These are phyloP conservation scores for Patella vulgata DNA, from an alignment of 1,140 invertebrate species.

Conservation along the genomic window DNA sequence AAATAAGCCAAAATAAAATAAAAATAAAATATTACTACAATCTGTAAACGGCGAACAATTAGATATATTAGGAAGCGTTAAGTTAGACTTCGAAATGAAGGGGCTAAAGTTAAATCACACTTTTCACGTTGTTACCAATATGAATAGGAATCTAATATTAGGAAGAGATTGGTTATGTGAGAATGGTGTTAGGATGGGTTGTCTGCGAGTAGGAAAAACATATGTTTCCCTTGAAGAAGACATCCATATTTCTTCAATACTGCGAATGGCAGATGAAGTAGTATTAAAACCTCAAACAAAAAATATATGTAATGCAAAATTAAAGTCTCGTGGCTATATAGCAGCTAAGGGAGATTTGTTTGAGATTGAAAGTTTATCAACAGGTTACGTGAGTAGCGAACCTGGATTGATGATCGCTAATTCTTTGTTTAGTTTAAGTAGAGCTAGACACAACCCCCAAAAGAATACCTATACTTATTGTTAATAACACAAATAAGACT, in stretches of 20 bases:
- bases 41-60: slow-evolving; percentile 8
- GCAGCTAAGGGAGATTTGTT: background rate
- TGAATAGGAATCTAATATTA: slow-evolving; percentile 16
- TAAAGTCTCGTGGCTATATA: background rate
- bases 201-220: too few relatives aligned
- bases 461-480: slow-evolving; percentile 10
- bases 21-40: background rate
- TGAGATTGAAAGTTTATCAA: background rate
- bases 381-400: slow-evolving; percentile 14
- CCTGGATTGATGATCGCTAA: slow-evolving; percentile 24
- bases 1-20: slow-evolving; percentile 1
- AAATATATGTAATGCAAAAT: slow-evolving; percentile 4
- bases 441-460: background rate
- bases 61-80: slow-evolving; percentile 3
- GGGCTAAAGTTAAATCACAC: slow-evolving; percentile 10
- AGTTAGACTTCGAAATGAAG: slow-evolving; percentile 1
- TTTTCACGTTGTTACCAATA: slow-evolving; percentile 3
- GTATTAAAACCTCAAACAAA: slow-evolving; percentile 17
- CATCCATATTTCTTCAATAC: slow-evolving; percentile 19
- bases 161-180: slow-evolving; percentile 9
- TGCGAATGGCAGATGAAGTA: slow-evolving; percentile 1
- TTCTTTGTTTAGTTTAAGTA: slow-evolving; percentile 8
- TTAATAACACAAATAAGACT: slow-evolving; percentile 23
- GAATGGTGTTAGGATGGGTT: slow-evolving; percentile 6
- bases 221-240: slow-evolving; percentile 30